Base-by-base conservation (phyloP, 2,797 vertebrate species). In the Staurois parvus region DNA sequence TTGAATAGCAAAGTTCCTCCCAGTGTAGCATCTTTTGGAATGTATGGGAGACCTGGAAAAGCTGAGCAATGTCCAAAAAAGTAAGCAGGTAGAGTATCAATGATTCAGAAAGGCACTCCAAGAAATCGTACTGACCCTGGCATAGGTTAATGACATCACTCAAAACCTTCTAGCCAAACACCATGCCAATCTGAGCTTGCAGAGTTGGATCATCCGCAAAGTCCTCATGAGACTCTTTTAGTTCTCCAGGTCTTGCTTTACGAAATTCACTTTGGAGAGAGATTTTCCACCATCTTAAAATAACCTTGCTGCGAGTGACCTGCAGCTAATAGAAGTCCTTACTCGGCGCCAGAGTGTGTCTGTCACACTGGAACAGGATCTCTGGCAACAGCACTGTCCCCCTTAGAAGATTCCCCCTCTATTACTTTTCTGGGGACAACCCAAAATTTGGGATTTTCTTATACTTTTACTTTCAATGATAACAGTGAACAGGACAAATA, bases 81-180 rank as follows among this genome's bases (percentile, higher is more conserved):
- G 91, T 94, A 88, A 97, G 90, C 64, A 97, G 95, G 73, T 76
- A 89, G 81, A 96, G 91, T 12, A 98, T 94, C 87, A 97, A 83
- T 2, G 78, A 40, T 83, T 96, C 94, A 2, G 96, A 89, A 86
- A 99, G 94, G 72, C 62, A 81, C 52, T 95, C 93, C 79, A 98
- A 94, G 92, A 95, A 97, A 92, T 96, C 94, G 82, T 89, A 94
- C 80, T 92, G 92, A 79, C 96, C 96, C 89, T 64, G 34, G 84
- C 96, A 98, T 89, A 98, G 88, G 89, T 72, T 92, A 89, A 91
- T 93, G 88, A 94, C 62, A 85, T 96, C 93, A 79, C 94, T 84
- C 89, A 97, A 89, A 89, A 93, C 90, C 30, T 80, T 89, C 82
- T 17, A 74, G 77, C 95, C 95, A 75, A 97, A 97, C 69, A 95